phyloP scores from a whole-genome alignment of 2,113 vertebrate species.

The Solenodon paradoxus region DNA sequence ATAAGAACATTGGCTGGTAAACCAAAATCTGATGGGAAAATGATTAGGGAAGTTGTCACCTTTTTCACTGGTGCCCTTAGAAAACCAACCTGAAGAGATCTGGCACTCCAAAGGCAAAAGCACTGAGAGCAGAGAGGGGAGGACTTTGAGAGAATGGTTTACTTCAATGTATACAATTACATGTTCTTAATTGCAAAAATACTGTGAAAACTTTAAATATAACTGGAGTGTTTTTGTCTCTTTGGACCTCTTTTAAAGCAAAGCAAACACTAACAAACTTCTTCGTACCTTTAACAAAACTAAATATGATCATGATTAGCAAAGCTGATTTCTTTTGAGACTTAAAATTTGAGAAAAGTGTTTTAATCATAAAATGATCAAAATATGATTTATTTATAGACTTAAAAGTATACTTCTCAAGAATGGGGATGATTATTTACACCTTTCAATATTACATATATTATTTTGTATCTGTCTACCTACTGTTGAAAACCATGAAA shows the following conservation, averaged over 20 bases:
- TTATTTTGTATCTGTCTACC: neutral
- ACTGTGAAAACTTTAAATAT: neutral
- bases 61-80: neutral
- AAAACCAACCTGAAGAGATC: neutral
- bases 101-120: neutral
- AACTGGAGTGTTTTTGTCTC: neutral
- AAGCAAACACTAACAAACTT: neutral
- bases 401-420: neutral
- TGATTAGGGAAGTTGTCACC: neutral
- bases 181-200: slow-evolving; percentile 4
- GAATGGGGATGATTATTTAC: neutral
- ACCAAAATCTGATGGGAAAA: neutral
- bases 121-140: neutral
- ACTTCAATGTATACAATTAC: neutral
- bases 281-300: neutral
- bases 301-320: neutral
- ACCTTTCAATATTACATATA: neutral
- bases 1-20: neutral
- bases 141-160: neutral
- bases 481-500: neutral
- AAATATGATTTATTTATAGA: neutral
- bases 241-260: neutral
- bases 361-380: neutral
- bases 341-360: neutral
- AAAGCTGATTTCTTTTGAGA: neutral